Conservation (phyloP, 2,113 vertebrate species). For the Ageneiosus marmoratus region DNA sequence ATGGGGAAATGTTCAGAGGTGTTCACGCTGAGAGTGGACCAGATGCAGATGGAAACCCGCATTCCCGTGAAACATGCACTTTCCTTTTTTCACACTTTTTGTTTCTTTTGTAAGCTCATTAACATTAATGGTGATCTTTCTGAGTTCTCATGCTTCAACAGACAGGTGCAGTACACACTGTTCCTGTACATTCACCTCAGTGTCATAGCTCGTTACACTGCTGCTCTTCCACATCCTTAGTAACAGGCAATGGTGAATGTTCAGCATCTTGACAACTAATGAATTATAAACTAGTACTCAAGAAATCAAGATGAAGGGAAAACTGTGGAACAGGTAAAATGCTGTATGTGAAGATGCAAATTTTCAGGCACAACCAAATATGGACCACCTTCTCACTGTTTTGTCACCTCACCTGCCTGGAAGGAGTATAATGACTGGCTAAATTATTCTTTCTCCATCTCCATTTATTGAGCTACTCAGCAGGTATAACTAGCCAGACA, state of each 20-base stretch:
- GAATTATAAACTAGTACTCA: background rate
- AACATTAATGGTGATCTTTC: background rate
- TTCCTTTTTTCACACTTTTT: background rate
- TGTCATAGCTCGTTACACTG: background rate
- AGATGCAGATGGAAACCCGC: conserved; percentile 24
- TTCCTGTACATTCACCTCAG: background rate
- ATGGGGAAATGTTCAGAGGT: conserved; percentile 4
- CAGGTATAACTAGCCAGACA: background rate
- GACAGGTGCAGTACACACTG: background rate
- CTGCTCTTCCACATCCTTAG: background rate
- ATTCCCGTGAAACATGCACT: background rate
- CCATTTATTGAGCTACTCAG: background rate
- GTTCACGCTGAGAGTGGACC: conserved; percentile 17
- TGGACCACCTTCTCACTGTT: background rate
- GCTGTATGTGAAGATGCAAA: background rate
- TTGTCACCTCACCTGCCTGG: background rate
- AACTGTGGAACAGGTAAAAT: background rate
- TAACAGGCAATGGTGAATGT: background rate
- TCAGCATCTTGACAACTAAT: background rate
- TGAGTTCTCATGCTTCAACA: background rate
- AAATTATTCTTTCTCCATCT: no score
- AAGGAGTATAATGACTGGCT: background rate
- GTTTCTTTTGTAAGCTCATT: conserved; percentile 4
- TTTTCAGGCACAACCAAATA: background rate
- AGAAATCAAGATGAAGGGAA: background rate